Percentiles rank a stretch among this genome's conserved stretches.
Conservation (phyloP, 2,113 vertebrate genomes). For the Oreochromis aureus region DNA sequence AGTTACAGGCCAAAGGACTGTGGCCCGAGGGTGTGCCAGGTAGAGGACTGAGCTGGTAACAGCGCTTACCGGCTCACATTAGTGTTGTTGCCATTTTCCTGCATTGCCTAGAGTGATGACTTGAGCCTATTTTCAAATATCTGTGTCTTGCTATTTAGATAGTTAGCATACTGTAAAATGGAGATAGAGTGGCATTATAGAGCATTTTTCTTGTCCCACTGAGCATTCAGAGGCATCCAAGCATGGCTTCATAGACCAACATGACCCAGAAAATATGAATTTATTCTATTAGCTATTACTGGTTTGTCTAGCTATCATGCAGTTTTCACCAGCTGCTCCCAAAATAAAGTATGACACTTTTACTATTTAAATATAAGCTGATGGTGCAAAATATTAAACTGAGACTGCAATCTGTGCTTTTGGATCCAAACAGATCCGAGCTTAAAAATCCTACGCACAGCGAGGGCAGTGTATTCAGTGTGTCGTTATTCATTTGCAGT, state of each 20-base stretch:
- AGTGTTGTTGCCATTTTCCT: not conserved
- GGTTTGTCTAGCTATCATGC: not conserved
- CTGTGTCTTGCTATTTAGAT: not conserved
- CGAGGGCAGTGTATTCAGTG: rapidly evolving
- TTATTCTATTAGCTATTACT: not conserved
- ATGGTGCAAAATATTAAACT: not conserved
- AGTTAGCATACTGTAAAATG: not conserved
- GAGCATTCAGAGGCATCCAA: not conserved
- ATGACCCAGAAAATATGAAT: not conserved
- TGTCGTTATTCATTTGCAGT: not conserved
- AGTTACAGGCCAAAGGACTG: not conserved
- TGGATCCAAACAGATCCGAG: not conserved
- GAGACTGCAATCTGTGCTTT: not conserved
- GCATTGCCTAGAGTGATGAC: not conserved
- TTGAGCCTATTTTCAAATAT: not conserved
- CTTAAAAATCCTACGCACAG: not conserved
- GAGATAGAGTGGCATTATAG: not conserved
- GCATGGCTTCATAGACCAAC: not conserved
- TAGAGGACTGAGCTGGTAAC: not conserved
- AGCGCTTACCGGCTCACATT: rapidly evolving
- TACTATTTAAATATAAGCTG: not conserved
- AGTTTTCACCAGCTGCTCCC: not conserved
- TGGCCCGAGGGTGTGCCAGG: not conserved
- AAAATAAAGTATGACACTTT: not conserved
- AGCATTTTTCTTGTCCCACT: not conserved